phyloP scores from a whole-genome alignment of 1,140 invertebrate genomes.

The Lycorma delicatula region DNA sequence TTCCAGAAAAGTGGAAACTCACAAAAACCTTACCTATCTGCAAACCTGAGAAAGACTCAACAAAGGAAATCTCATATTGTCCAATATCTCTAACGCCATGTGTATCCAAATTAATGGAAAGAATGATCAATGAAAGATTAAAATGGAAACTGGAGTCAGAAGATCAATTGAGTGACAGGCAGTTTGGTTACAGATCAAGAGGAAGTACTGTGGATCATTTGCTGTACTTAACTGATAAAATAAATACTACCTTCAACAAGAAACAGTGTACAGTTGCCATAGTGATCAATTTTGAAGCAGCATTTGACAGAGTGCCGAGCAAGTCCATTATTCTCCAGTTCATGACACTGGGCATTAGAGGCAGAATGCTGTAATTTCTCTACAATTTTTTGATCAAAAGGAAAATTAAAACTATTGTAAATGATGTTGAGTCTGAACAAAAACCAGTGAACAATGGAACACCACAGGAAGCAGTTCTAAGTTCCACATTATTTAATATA shows the following conservation, averaged over 20 bases:
- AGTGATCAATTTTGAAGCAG: background rate
- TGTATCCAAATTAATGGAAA: constrained; percentile 2
- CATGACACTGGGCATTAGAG: no score
- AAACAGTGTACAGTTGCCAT: no score
- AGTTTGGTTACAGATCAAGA: constrained; percentile 9
- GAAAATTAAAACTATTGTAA: constrained; percentile 4
- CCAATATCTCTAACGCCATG: background rate
- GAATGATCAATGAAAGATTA: background rate
- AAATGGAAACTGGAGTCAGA: background rate
- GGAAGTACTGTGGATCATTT: background rate
- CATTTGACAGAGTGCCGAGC: background rate
- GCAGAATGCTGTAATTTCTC: constrained; percentile 3
- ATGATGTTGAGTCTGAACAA: background rate
- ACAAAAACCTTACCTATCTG: no score
- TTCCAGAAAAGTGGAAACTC: no score
- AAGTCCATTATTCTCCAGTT: background rate
- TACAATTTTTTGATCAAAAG: background rate
- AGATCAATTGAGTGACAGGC: background rate
- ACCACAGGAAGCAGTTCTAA: no score
- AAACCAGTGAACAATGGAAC: background rate
- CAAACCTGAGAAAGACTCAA: no score
- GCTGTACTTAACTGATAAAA: background rate
- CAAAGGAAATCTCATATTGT: no score
- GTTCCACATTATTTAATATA: no score
- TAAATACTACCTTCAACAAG: background rate